A percentile compares a stretch with the other conserved stretches of the same genome.
phyloP scores from a whole-genome alignment of 2,797 vertebrate species.

The Urosaurus nigricauda region DNA sequence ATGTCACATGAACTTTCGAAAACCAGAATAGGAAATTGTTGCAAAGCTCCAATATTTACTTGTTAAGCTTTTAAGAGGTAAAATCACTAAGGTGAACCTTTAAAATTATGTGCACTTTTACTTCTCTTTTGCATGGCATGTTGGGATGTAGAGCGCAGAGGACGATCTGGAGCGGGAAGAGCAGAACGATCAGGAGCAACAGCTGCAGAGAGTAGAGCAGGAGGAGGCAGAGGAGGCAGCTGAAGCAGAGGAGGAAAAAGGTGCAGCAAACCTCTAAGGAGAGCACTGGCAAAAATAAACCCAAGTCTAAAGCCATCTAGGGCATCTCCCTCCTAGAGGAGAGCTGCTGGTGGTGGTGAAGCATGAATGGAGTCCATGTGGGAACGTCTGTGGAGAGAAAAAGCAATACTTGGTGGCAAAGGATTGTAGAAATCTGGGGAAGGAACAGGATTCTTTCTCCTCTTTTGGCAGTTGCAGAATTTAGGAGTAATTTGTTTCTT shows the following conservation, averaged over 20 bases:
- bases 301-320: conserved; percentile 67
- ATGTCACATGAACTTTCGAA: background rate
- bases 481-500: conserved; percentile 63
- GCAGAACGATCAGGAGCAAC: conserved; percentile 76
- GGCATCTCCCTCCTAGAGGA: conserved; percentile 68
- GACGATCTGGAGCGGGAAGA: conserved; percentile 76
- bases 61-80: conserved; percentile 36
- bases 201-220: conserved; percentile 71
- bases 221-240: conserved; percentile 1
- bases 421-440: conserved; percentile 43
- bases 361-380: conserved; percentile 54
- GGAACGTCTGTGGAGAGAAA: conserved; percentile 19
- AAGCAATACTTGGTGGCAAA: conserved; percentile 57
- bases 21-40: background rate
- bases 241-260: conserved; percentile 79
- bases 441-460: background rate
- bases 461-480: conserved; percentile 65
- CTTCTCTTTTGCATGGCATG: conserved; percentile 71
- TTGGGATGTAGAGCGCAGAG: conserved; percentile 79
- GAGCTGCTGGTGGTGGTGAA: conserved; percentile 66
- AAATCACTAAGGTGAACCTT: background rate
- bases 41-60: background rate
- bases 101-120: conserved; percentile 46
- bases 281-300: conserved; percentile 63
- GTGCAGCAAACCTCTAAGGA: conserved; percentile 80